Conservation (phyloP, 2,888 invertebrate species). For the Perithous albicinctus region DNA sequence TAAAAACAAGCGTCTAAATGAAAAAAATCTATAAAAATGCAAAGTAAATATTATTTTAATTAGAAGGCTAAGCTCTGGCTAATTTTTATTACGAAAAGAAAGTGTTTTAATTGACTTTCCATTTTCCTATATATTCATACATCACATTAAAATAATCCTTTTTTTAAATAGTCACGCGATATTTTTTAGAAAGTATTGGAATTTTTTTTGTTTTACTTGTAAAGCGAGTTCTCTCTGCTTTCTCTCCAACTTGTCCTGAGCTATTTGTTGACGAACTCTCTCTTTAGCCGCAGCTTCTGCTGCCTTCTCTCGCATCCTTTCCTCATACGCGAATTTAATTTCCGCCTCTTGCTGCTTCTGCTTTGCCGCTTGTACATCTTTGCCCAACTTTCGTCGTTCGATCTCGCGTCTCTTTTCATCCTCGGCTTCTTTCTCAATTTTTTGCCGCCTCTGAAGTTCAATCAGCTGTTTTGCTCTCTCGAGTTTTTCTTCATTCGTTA, state of each 20-base stretch:
- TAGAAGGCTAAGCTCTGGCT: too few relatives aligned
- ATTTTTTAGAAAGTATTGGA: not conserved
- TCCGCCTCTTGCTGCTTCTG: constrained; percentile 92
- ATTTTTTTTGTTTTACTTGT: constrained; percentile 71
- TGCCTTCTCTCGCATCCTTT: constrained; percentile 91
- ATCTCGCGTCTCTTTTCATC: constrained; percentile 89
- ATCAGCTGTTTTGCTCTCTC: constrained; percentile 89
- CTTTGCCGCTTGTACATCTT: constrained; percentile 90
- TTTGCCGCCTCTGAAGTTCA: constrained; percentile 86
- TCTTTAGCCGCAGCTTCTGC: constrained; percentile 91
- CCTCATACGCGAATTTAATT: constrained; percentile 89
- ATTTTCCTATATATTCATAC: too few relatives aligned
- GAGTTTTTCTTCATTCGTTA: constrained; percentile 86
- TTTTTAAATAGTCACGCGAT: too few relatives aligned
- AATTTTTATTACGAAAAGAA: too few relatives aligned
- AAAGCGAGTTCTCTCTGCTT: constrained; percentile 83
- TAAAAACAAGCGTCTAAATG: too few relatives aligned
- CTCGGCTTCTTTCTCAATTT: constrained; percentile 88
- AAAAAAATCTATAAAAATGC: too few relatives aligned
- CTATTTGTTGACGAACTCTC: constrained; percentile 93
- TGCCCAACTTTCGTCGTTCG: constrained; percentile 90
- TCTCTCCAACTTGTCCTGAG: constrained; percentile 92
- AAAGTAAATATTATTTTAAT: too few relatives aligned
- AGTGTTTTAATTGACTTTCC: too few relatives aligned
- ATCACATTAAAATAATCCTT: too few relatives aligned